Base-by-base conservation (phyloP, 1,140 invertebrate genomes). In the Drosophila funebris region DNA sequence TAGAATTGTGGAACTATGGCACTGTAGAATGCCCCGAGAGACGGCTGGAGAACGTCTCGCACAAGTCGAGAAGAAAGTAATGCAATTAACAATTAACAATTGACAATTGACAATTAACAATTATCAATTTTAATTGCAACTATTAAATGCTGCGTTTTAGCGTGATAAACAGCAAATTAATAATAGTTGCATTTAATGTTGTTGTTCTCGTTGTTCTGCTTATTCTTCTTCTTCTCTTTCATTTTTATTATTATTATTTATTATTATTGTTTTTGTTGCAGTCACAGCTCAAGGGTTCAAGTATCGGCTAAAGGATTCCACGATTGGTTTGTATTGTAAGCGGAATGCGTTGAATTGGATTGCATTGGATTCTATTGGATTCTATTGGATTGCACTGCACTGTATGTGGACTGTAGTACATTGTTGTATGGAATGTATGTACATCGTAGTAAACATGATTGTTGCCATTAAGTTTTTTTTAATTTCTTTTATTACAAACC, bases 21-120 rank as follows among this genome's bases (percentile, higher is more conserved):
- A 29, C 24, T 27, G 7, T 56, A 13, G 31, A 53, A 37, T 53
- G 52, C 48, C 13, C 48, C 14, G 27, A 22, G 22, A 22, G 22
- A 6, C 63, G 22, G 24, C 63, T 52, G 53, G 57, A 79, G 77
- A 79, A 66, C 64, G 71, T 7, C 43, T 13, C 36, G 36, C 36
- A 11, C 36, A 14, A 37, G 16, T 48, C n/a, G 50, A 46, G 48
- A 73, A 73, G 70, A 83, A 83, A 82, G 75, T 82, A 74, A 72
- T 71, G 77, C 62, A 85, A 70, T 74, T 81, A 75, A 63, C 64
- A 78, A 81, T 73, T 81, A 75, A 56, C 62, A 74, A 50, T 54
- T 63, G n/a, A n/a, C n/a, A n/a, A n/a, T n/a, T n/a, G n/a, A n/a
- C 58, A 78, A 80, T 73, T 80, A 77, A 63, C 64, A 78, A 81